These are phyloP conservation scores for Hylia prasina DNA, from an alignment of 2,113 vertebrate species.

Conservation along the genomic window DNA sequence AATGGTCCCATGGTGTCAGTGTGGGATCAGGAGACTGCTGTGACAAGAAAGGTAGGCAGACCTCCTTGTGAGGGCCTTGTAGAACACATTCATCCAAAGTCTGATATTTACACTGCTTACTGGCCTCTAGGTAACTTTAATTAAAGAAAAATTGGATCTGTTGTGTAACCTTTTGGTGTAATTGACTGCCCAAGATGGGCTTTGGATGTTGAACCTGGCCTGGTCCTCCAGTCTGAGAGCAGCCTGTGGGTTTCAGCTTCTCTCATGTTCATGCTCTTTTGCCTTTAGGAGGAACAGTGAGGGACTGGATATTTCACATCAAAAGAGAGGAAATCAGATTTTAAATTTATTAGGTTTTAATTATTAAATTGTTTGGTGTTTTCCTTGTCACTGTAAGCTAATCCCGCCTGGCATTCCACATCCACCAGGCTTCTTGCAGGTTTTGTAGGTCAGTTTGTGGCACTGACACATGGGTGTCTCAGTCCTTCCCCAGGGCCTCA, in stretches of 20 bases:
- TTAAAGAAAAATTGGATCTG: background rate
- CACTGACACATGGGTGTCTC: accelerated
- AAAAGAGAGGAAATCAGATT: background rate
- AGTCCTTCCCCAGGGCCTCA: background rate
- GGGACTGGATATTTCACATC: background rate
- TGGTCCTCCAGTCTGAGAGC: background rate
- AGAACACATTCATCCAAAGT: background rate
- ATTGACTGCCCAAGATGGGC: background rate
- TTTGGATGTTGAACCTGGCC: background rate
- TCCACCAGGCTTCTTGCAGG: background rate
- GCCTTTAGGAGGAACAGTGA: background rate
- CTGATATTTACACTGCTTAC: background rate
- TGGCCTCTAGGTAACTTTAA: background rate
- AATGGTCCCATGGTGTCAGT: accelerated
- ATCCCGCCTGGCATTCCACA: background rate
- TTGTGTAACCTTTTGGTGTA: background rate
- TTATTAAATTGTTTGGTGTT: background rate
- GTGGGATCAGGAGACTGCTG: background rate
- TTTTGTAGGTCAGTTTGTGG: background rate
- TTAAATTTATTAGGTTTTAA: background rate
- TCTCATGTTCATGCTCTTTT: background rate
- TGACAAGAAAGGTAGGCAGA: background rate
- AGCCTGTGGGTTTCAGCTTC: background rate
- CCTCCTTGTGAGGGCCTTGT: background rate
- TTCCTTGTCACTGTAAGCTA: background rate